These are phyloP conservation scores for Pseudomyrmex cubaensis DNA, from an alignment of 1,140 invertebrate species.

Conservation along the genomic window DNA sequence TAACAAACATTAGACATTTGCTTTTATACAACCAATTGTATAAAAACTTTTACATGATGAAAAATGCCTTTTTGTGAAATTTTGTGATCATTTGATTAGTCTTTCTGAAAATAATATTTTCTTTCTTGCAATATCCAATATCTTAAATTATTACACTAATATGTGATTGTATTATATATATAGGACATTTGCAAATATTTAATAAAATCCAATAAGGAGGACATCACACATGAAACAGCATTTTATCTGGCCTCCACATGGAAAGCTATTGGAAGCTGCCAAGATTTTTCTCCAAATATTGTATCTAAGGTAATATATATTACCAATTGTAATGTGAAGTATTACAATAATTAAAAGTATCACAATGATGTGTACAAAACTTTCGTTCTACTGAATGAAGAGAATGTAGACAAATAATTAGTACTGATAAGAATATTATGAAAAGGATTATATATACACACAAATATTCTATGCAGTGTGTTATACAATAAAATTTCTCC, in stretches of 20 bases:
- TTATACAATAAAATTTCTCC: constrained; percentile 48
- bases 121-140: constrained; percentile 10
- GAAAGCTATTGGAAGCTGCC: constrained; percentile 84
- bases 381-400: constrained; percentile 81
- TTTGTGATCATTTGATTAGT: constrained; percentile 83
- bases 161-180: neutral
- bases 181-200: constrained; percentile 86
- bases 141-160: constrained; percentile 20
- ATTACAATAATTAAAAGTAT: neutral
- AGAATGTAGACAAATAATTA: constrained; percentile 74
- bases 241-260: constrained; percentile 86
- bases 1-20: no score
- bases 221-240: constrained; percentile 84
- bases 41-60: constrained; percentile 40
- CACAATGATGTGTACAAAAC: constrained; percentile 78
- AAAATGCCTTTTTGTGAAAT: constrained; percentile 68
- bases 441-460: constrained; percentile 13
- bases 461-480: neutral
- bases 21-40: neutral
- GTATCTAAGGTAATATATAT: constrained; percentile 78
- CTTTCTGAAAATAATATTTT: constrained; percentile 79
- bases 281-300: constrained; percentile 71
- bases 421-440: constrained; percentile 65
- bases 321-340: neutral
- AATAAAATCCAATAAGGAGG: constrained; percentile 79